Evolutionary conservation across 2,113 vertebrate genomes (phyloP).

Genomic region (Lontra canadensis): DNA sequence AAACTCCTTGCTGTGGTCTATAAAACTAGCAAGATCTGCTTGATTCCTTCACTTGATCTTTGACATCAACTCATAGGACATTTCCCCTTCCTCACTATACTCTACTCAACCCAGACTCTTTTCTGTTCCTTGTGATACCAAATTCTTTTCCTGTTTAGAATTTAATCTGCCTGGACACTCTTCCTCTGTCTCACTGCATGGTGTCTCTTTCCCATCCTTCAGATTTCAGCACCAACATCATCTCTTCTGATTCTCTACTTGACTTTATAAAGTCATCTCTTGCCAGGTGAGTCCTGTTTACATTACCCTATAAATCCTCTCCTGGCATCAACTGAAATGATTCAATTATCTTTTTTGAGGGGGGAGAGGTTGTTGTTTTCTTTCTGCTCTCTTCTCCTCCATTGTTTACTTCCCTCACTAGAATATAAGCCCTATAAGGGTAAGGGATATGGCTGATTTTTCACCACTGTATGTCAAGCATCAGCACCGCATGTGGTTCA

Average conservation of each 20-base stretch:
- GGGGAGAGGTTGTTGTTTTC: not conserved
- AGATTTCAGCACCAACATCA: not conserved
- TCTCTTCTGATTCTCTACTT: not conserved
- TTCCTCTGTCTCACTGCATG: not conserved
- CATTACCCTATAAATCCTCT: not conserved
- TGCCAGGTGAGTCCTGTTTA: not conserved
- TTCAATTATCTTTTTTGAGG: not conserved
- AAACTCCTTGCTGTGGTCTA: not conserved
- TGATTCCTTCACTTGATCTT: not conserved
- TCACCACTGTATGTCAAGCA: not conserved
- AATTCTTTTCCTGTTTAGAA: not conserved
- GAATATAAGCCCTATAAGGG: not conserved
- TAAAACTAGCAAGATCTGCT: not conserved
- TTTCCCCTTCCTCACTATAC: not conserved
- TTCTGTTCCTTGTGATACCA: not conserved
- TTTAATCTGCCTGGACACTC: not conserved
- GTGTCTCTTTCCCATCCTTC: not conserved
- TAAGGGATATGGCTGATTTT: not conserved
- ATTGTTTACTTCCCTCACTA: rapidly evolving
- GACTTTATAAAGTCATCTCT: not conserved
- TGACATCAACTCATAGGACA: not conserved
- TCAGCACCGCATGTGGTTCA: not conserved
- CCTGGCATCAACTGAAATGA: not conserved
- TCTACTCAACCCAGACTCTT: not conserved
- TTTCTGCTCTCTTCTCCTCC: not conserved